Evolutionary conservation across 2,888 invertebrate genomes (phyloP).

Genomic region (Xestobium rufovillosum): DNA sequence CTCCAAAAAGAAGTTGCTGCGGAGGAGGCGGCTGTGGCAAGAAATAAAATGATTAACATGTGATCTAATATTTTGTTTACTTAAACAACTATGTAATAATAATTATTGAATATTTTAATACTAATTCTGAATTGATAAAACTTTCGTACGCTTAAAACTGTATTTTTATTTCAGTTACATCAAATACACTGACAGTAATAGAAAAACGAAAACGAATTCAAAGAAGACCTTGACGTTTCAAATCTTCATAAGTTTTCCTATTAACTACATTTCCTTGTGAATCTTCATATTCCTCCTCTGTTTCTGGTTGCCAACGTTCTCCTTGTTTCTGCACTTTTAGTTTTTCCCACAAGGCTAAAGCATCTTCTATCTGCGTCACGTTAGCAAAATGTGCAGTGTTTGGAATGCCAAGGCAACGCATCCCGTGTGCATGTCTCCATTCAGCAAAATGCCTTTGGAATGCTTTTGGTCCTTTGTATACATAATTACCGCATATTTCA

Average conservation of each 20-base stretch:
- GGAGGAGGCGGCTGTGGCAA: constrained; percentile 28
- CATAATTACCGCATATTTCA: constrained; percentile 98
- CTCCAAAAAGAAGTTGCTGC: constrained; percentile 26
- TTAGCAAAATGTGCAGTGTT: constrained; percentile 99
- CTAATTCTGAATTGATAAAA: no score
- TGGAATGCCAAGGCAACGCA: constrained; percentile 97
- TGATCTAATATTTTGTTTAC: no score
- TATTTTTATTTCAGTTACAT: no score
- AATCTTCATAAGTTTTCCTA: constrained; percentile 95
- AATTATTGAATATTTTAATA: no score
- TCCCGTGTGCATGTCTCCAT: constrained; percentile 86
- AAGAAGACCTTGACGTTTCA: constrained; percentile 94
- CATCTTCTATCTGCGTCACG: constrained; percentile 98
- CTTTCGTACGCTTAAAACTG: no score
- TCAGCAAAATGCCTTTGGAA: constrained; percentile 98
- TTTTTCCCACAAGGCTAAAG: constrained; percentile 95
- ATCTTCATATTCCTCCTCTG: constrained; percentile 98
- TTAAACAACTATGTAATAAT: no score
- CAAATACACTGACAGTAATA: no score
- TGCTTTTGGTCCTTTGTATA: constrained; percentile 98
- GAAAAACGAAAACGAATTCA: no score
- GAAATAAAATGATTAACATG: constrained; percentile 13
- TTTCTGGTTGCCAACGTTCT: constrained; percentile 94
- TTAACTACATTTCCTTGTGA: constrained; percentile 98
- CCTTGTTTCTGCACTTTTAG: constrained; percentile 90